These are phyloP conservation scores for Ranitomeya variabilis DNA, from an alignment of 2,113 vertebrate genomes.

Conservation along the genomic window DNA sequence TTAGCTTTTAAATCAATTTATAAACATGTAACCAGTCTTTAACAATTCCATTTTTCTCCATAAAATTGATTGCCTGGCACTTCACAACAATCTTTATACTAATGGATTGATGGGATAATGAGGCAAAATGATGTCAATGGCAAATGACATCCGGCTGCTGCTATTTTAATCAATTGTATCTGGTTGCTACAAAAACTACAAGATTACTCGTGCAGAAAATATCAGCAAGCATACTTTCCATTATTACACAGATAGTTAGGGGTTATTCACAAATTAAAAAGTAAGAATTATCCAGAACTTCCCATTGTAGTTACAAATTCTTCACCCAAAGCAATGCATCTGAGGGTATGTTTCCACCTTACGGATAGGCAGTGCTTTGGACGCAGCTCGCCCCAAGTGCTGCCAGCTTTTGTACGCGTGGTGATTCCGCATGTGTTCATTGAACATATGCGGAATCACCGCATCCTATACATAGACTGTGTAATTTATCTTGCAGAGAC, in stretches of 20 bases:
- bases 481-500: too few species aligned
- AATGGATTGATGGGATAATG: not conserved
- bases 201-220: not conserved
- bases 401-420: too few species aligned
- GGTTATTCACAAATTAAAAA: not conserved
- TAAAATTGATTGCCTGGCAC: slow-evolving; percentile 14
- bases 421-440: too few species aligned
- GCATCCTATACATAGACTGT: too few species aligned
- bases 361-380: too few species aligned
- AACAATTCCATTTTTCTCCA: not conserved
- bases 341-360: too few species aligned
- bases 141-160: not conserved
- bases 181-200: not conserved
- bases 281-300: not conserved
- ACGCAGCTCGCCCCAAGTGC: too few species aligned
- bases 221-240: not conserved
- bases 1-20: not conserved
- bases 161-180: not conserved
- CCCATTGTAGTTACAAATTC: not conserved
- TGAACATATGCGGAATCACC: too few species aligned
- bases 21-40: not conserved
- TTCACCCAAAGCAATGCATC: not conserved
- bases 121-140: not conserved
- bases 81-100: slow-evolving; percentile 20
- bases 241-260: not conserved